These are phyloP conservation scores for Cheilosia vernalis DNA, from an alignment of 2,888 invertebrate species.

Conservation along the genomic window DNA sequence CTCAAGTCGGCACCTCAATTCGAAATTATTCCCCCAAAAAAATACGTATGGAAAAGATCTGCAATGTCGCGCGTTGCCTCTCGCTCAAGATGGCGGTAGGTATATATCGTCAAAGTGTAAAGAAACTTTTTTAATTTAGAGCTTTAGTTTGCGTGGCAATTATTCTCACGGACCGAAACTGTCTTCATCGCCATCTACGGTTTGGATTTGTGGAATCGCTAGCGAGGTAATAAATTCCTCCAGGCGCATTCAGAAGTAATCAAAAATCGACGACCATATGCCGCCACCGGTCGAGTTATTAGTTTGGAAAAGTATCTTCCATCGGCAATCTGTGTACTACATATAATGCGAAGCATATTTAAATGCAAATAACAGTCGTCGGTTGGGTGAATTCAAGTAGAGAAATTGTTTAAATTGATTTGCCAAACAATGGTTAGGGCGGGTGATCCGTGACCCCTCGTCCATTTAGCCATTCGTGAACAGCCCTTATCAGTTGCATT, in stretches of 20 bases:
- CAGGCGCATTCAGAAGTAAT: constrained; percentile 58
- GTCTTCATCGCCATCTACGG: not conserved
- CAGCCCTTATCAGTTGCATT: constrained; percentile 14
- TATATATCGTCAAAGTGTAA: constrained; percentile 43
- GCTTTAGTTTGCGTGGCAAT: constrained; percentile 63
- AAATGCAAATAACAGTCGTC: constrained; percentile 33
- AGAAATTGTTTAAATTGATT: constrained; percentile 59
- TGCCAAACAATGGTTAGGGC: not conserved
- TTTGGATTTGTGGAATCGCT: constrained; percentile 24
- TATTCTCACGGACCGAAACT: constrained; percentile 36
- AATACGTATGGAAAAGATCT: not conserved
- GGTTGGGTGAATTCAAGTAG: constrained; percentile 15
- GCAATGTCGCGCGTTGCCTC: constrained; percentile 41
- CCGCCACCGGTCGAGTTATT: constrained; percentile 17
- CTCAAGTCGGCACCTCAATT: not conserved
- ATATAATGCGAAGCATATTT: constrained; percentile 24
- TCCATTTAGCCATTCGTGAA: rapidly evolving
- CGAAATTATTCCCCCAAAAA: constrained; percentile 23
- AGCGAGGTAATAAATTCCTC: constrained; percentile 65
- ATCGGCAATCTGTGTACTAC: not conserved
- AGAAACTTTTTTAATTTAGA: constrained; percentile 73
- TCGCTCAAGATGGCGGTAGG: constrained; percentile 52
- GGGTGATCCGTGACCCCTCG: not conserved
- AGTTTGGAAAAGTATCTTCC: constrained; percentile 22
- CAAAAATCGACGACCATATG: constrained; percentile 71